These are phyloP conservation scores for Subanguina moxae DNA, from an alignment of 1,140 invertebrate species.

Conservation along the genomic window DNA sequence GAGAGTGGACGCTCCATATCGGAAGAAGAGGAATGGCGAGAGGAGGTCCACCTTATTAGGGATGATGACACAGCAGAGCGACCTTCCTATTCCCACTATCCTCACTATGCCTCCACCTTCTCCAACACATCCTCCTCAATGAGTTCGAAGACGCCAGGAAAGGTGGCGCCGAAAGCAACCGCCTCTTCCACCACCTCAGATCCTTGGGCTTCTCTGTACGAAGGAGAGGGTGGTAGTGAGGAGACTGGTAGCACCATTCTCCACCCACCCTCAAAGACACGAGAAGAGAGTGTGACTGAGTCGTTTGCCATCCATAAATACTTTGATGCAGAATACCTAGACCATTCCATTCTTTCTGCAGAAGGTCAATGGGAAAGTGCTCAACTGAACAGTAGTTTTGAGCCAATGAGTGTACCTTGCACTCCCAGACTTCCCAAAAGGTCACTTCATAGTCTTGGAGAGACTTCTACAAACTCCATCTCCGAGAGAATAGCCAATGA, in stretches of 20 bases:
- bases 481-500: constrained; percentile 7
- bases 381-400: background rate
- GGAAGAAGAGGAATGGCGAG: background rate
- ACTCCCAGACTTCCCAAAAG: background rate
- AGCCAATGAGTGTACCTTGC: no score
- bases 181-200: background rate
- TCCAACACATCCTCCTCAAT: background rate
- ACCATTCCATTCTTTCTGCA: constrained; percentile 2
- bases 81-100: background rate
- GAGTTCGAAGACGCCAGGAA: background rate
- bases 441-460: background rate
- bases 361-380: background rate
- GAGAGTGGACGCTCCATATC: background rate
- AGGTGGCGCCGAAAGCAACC: background rate
- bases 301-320: constrained; percentile 31
- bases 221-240: background rate
- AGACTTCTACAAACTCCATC: background rate
- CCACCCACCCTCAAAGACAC: background rate
- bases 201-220: constrained; percentile 4
- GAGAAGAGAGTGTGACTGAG: constrained; percentile 11
- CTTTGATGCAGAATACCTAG: constrained; percentile 25
- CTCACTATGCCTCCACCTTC: background rate
- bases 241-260: background rate
- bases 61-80: background rate
- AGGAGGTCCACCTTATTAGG: background rate